These are phyloP conservation scores for Drosophila subquinaria DNA, from an alignment of 2,888 invertebrate genomes.

Conservation along the genomic window DNA sequence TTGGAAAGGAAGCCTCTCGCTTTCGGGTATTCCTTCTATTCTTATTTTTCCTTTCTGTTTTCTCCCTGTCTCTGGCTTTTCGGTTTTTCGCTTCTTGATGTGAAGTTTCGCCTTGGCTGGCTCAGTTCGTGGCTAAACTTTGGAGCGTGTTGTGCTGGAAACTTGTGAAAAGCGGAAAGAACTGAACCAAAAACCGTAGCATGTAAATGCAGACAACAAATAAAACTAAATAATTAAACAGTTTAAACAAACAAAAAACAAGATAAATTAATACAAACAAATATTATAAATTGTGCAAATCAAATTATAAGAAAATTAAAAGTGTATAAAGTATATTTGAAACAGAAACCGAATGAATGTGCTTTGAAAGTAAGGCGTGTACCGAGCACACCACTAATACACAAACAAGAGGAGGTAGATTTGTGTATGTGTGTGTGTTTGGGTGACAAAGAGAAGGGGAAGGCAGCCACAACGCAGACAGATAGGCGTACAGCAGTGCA, in stretches of 20 bases:
- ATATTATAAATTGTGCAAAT: conserved; percentile 5
- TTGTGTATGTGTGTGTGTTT: background rate
- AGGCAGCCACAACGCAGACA: conserved; percentile 59
- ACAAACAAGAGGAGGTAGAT: conserved; percentile 18
- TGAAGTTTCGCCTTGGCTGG: conserved; percentile 59
- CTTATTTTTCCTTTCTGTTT: conserved; percentile 9
- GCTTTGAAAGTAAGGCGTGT: conserved; percentile 70
- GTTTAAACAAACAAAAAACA: background rate
- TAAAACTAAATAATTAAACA: conserved; percentile 39
- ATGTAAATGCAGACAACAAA: conserved; percentile 37
- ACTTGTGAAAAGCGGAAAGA: conserved; percentile 59
- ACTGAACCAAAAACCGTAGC: conserved; percentile 23
- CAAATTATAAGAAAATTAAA: background rate
- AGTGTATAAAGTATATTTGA: conserved; percentile 3
- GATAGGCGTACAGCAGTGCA: conserved; percentile 61
- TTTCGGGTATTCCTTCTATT: conserved; percentile 28
- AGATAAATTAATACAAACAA: background rate
- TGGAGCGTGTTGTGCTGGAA: conserved; percentile 77
- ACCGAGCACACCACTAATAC: conserved; percentile 41
- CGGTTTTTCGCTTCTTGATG: conserved; percentile 50
- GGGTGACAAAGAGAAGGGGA: background rate
- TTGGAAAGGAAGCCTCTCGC: conserved; percentile 61
- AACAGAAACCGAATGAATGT: conserved; percentile 27
- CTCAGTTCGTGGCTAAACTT: conserved; percentile 79
- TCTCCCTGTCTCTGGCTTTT: conserved; percentile 34